Evolutionary conservation across 2,888 invertebrate genomes (phyloP).

Genomic region (Ctenicera cuprea): DNA sequence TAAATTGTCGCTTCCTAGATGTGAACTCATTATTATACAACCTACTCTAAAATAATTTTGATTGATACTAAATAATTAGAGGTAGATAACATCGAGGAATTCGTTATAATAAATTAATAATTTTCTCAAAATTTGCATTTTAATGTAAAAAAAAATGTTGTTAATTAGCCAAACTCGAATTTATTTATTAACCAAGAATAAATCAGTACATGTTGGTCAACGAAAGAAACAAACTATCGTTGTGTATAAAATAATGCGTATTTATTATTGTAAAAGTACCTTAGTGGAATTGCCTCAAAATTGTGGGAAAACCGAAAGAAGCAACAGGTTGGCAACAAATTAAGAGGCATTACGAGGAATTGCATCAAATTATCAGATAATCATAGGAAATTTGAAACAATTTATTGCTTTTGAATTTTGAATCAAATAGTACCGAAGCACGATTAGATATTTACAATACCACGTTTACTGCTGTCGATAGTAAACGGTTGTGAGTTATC

Average conservation of each 20-base stretch:
- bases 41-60: neutral
- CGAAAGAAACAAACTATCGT: too few species aligned
- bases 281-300: neutral
- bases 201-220: too few species aligned
- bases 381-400: conserved; percentile 4
- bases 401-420: neutral
- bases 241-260: too few species aligned
- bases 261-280: neutral
- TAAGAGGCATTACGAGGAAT: neutral
- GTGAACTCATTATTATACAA: neutral
- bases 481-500: too few species aligned
- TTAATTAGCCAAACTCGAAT: too few species aligned
- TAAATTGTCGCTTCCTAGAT: conserved; percentile 9
- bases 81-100: neutral
- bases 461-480: too few species aligned
- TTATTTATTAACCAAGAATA: neutral
- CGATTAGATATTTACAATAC: neutral
- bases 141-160: too few species aligned
- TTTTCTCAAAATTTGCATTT: neutral
- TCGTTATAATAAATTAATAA: neutral
- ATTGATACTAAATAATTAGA: neutral
- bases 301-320: neutral
- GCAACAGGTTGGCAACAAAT: neutral
- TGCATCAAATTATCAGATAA: neutral
- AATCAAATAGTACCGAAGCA: neutral